Conservation (phyloP, 2,888 invertebrate species). For the Colletes collaris region DNA sequence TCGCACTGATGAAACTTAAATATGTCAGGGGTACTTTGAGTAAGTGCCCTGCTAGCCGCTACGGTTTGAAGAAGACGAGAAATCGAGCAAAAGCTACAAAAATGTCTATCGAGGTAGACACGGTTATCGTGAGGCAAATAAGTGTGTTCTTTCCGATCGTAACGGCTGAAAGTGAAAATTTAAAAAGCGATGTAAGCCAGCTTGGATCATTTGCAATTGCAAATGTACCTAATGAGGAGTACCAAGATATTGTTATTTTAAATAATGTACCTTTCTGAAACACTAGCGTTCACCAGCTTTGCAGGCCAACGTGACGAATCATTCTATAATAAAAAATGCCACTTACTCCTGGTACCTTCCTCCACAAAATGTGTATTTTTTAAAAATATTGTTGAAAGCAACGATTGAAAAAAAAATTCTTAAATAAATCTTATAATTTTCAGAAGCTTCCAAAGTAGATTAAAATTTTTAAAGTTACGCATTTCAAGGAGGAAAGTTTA, state of each 20-base stretch:
- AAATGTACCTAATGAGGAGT: background rate
- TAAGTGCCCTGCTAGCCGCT: constrained; percentile 35
- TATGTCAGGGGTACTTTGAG: constrained; percentile 1
- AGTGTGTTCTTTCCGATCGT: constrained; percentile 1
- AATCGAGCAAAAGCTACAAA: constrained; percentile 35
- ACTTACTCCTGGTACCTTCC: background rate
- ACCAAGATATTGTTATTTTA: constrained; percentile 1
- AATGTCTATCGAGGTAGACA: constrained; percentile 23
- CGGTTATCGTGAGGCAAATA: constrained; percentile 21
- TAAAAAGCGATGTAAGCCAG: constrained; percentile 21
- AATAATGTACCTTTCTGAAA: background rate
- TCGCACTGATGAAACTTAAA: constrained; percentile 31
- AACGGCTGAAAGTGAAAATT: constrained; percentile 15
- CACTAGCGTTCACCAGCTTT: too few relatives aligned
- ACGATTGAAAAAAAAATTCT: too few relatives aligned
- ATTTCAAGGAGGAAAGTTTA: background rate
- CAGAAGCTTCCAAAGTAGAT: too few relatives aligned
- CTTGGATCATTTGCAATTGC: background rate
- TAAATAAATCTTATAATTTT: too few relatives aligned
- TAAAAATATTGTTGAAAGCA: too few relatives aligned
- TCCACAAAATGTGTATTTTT: background rate
- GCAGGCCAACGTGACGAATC: background rate
- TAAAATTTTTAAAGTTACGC: background rate
- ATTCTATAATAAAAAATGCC: constrained; percentile 5
- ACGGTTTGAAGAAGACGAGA: constrained; percentile 32